These are phyloP conservation scores for Platerodrilus igneus DNA, from an alignment of 2,888 invertebrate species.

Conservation along the genomic window DNA sequence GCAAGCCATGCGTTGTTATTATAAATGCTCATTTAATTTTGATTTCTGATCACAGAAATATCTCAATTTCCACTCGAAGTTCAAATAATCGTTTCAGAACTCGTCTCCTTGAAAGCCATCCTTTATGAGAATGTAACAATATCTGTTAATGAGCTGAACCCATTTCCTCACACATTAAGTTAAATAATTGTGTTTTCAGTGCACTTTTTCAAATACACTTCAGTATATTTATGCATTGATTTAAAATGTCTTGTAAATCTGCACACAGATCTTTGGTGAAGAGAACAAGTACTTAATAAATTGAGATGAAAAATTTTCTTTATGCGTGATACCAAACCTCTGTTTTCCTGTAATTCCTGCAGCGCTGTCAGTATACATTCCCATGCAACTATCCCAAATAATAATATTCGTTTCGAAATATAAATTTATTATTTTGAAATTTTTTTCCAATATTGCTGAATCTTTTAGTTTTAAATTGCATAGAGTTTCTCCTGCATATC, in stretches of 20 bases:
- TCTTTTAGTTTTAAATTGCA: too few species aligned
- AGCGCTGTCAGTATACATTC: neutral
- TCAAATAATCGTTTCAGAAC: too few species aligned
- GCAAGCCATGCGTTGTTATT: too few species aligned
- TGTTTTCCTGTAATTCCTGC: neutral
- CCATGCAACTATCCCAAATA: neutral
- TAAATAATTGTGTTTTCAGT: constrained; percentile 2
- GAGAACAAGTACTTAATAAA: neutral
- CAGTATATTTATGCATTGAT: neutral
- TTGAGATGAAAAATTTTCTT: neutral
- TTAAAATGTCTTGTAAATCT: constrained; percentile 1
- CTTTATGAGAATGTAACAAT: constrained; percentile 6
- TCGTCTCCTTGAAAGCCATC: too few species aligned
- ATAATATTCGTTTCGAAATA: neutral
- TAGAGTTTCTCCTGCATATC: too few species aligned
- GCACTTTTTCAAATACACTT: constrained; percentile 5
- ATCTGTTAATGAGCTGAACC: constrained; percentile 6
- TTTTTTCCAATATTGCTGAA: too few species aligned
- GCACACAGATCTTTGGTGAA: constrained; percentile 1
- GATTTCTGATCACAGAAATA: too few species aligned
- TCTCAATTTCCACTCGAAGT: too few species aligned
- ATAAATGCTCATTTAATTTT: too few species aligned
- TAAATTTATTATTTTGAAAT: too few species aligned
- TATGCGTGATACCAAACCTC: too few species aligned
- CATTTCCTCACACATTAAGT: constrained; percentile 8